Evolutionary conservation across 1,140 invertebrate genomes (phyloP).

Genomic region (Scaptomyza montana): DNA sequence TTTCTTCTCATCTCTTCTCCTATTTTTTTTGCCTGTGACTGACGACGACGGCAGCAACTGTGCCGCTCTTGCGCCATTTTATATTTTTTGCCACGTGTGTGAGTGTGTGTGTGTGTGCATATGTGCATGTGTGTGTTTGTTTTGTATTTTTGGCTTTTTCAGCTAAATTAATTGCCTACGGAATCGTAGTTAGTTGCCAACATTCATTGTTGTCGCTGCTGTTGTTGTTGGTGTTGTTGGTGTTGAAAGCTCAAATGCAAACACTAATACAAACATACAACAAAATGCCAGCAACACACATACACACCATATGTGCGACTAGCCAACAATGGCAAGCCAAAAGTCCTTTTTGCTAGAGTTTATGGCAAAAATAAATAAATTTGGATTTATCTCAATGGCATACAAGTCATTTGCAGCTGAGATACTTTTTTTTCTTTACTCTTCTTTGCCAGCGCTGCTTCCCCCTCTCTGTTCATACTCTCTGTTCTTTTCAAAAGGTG

Average conservation of each 20-base stretch:
- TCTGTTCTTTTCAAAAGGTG: no score
- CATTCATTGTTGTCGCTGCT: conserved; percentile 49
- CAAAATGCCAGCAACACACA: conserved; percentile 65
- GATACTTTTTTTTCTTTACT: conserved; percentile 55
- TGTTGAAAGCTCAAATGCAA: conserved; percentile 74
- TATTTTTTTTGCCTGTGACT: conserved; percentile 52
- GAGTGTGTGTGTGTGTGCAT: conserved; percentile 22
- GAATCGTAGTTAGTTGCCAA: conserved; percentile 80
- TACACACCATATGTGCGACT: conserved; percentile 13
- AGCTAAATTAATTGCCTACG: conserved; percentile 80
- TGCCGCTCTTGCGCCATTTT: conserved; percentile 48
- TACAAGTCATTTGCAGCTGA: conserved; percentile 81
- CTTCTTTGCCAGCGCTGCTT: not conserved
- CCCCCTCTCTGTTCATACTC: not conserved
- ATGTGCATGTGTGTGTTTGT: conserved; percentile 34
- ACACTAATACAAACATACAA: conserved; percentile 41
- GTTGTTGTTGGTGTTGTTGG: conserved; percentile 41
- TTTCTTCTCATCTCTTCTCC: not conserved
- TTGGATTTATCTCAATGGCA: conserved; percentile 80
- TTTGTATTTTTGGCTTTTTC: conserved; percentile 71
- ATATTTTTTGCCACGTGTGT: conserved; percentile 53
- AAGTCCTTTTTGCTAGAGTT: conserved; percentile 76
- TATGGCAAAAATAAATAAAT: conserved; percentile 82
- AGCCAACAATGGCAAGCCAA: conserved; percentile 67
- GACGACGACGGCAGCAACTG: conserved; percentile 50